Percentiles rank a stretch among this genome's conserved stretches.
These are phyloP conservation scores for Eptatretus burgeri DNA, from an alignment of 2,113 vertebrate species.

Conservation along the genomic window DNA sequence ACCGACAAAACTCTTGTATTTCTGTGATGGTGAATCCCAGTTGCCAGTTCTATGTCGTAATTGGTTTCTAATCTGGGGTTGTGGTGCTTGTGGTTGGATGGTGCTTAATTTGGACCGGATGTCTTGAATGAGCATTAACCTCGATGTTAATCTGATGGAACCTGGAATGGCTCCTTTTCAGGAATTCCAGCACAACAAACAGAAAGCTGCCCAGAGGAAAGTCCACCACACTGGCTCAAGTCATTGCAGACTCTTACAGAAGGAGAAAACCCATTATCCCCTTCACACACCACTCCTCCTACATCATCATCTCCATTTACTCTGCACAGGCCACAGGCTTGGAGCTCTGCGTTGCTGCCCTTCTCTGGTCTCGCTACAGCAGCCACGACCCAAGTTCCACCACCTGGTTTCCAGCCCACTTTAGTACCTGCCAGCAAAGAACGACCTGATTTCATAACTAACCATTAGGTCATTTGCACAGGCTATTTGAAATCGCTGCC, in stretches of 20 bases:
- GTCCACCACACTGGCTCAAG: constrained; percentile 98
- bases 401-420: constrained; percentile 88
- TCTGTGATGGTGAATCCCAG: not conserved
- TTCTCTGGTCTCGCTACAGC: constrained; percentile 49
- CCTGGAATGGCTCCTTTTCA: not conserved
- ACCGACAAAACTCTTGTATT: no score
- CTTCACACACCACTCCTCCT: constrained; percentile 31
- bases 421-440: constrained; percentile 93
- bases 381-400: constrained; percentile 73
- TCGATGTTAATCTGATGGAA: not conserved
- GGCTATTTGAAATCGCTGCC: not conserved
- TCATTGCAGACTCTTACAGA: constrained; percentile 96
- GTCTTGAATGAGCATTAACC: not conserved
- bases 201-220: constrained; percentile 42
- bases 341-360: constrained; percentile 73
- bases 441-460: constrained; percentile 97
- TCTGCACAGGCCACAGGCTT: constrained; percentile 32
- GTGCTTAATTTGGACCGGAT: not conserved
- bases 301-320: constrained; percentile 66
- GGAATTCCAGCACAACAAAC: not conserved
- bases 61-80: not conserved
- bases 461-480: constrained; percentile 11
- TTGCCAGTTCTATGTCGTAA: not conserved
- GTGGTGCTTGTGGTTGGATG: not conserved
- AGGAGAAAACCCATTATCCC: constrained; percentile 57